Evolutionary conservation across 1,140 invertebrate genomes (phyloP), one percentile per base, ranked within the genome.

Genomic region (Ips typographus): DNA sequence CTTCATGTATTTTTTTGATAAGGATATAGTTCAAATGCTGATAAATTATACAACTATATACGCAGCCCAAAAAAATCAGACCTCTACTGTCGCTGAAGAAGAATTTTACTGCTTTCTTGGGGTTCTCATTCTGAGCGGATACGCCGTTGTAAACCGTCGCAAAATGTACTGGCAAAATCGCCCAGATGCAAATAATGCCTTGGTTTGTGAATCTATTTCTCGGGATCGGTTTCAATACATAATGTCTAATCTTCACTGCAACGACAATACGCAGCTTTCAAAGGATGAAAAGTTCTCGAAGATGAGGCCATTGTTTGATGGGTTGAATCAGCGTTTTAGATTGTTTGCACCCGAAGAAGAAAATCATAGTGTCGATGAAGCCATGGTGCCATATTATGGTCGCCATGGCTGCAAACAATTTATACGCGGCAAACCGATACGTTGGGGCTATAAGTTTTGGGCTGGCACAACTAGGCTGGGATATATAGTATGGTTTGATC

Each of bases 371-470:
- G 53, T 40, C 4, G 69, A 60, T 44, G 69, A 71, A 40, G 40
- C 43, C 4, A 70, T 67, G 68, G 66, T 72, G 53, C 66, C 56
- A 6, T 72, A 72, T 64, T 72, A 72, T 57, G 67, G 68, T 3
- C 7, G 52, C 37, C 72, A 71, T 52, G 58, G 53, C 4, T 58
- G 61, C n/a, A 73, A 75, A 71, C 70, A 72, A 57, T 72, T 49
- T 49, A 75, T 73, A 37, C 38, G 44, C 36, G 65, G 61, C 4
- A 75, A 73, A 49, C 72, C 70, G 40, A 74, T 74, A 40, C 41
- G 64, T 7, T 74, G 65, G 64, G 74, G 70, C 4, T 75, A 61
- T 52, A 74, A 75, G 56, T 40, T 58, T 36, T 75, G 74, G 73
- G 61, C 69, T 4, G 58, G 58, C 1, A 49, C 52, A 6, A 74